phyloP scores from a whole-genome alignment of 1,140 invertebrate species.

The Monochamus saltuarius region DNA sequence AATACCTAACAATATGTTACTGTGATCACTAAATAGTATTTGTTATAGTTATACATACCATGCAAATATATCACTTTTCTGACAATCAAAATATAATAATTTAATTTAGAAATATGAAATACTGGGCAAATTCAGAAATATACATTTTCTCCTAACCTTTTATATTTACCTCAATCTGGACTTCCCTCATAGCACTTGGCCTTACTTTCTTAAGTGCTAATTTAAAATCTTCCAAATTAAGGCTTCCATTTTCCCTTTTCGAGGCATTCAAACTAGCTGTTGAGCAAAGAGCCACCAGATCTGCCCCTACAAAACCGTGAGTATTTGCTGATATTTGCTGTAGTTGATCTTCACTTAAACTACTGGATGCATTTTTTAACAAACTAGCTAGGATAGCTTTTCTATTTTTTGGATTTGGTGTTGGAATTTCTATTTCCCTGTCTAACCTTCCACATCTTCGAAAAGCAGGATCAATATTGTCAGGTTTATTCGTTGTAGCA shows the following conservation, averaged over 20 bases:
- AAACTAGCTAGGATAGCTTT: conserved; percentile 67
- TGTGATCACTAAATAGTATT: too few species aligned
- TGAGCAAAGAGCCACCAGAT: conserved; percentile 74
- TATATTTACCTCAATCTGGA: conserved; percentile 66
- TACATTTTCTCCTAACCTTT: background rate
- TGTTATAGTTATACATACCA: too few species aligned
- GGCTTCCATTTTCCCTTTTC: conserved; percentile 42
- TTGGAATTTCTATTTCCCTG: conserved; percentile 81
- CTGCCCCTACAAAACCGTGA: conserved; percentile 88
- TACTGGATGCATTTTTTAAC: conserved; percentile 58
- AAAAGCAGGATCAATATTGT: conserved; percentile 69
- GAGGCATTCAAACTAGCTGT: conserved; percentile 66
- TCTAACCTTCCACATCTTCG: conserved; percentile 78
- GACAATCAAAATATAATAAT: too few species aligned
- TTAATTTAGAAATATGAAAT: too few species aligned
- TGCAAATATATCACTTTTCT: too few species aligned
- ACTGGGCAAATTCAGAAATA: too few species aligned
- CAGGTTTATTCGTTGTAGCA: conserved; percentile 71
- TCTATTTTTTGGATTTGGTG: conserved; percentile 70
- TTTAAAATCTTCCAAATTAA: conserved; percentile 58
- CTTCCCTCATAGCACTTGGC: conserved; percentile 89
- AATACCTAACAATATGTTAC: too few species aligned
- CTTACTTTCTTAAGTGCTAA: conserved; percentile 69
- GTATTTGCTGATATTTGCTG: conserved; percentile 66
- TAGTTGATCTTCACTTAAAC: conserved; percentile 60